Base-by-base conservation (phyloP, 2,888 invertebrate species). In the Physocephala rufipes region DNA sequence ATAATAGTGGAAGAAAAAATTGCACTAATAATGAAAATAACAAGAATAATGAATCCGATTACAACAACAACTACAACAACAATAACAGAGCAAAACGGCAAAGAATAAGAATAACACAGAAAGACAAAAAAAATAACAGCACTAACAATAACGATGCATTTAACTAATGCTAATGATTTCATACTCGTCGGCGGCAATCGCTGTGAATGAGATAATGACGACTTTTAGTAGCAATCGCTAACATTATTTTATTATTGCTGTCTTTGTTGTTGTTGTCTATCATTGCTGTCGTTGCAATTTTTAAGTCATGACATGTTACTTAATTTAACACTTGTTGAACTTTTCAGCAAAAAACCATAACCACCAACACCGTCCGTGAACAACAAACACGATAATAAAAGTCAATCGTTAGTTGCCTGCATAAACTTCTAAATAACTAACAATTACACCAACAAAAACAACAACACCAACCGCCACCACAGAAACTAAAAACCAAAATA, bases 41-140 rank as follows among this genome's bases (percentile, higher is more conserved):
- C 21, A 55, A 55, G 13, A 21, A 55, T 13, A 24, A 58, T 58
- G 16, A 58, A 9, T 1, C 15, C 15, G 3, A 58, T 15, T 12
- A 9, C 79, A 79, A 74, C 75, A 78, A 79, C 77, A 75, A 79
- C 78, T 78, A 77, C 70, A 69, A 53, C 63, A 63, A 69, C 63
- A 21, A 62, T 9, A 19, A 15, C 24, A 19, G 4, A 49, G 49
- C 36, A 49, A n/a, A n/a, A n/a, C n/a, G n/a, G n/a, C n/a, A n/a
- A n/a, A n/a, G n/a, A n/a, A n/a, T n/a, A n/a, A n/a, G n/a, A n/a
- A n/a, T n/a, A n/a, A n/a, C n/a, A n/a, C n/a, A n/a, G n/a, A n/a
- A n/a, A n/a, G 51, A 26, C 28, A 49, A 68, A 61, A 47, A 61
- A 13, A 43, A 45, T 59, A 59, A 19, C 13, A 26, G 2, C 63